Conservation (phyloP, 2,888 invertebrate genomes). For the Vesta saturnalis region DNA sequence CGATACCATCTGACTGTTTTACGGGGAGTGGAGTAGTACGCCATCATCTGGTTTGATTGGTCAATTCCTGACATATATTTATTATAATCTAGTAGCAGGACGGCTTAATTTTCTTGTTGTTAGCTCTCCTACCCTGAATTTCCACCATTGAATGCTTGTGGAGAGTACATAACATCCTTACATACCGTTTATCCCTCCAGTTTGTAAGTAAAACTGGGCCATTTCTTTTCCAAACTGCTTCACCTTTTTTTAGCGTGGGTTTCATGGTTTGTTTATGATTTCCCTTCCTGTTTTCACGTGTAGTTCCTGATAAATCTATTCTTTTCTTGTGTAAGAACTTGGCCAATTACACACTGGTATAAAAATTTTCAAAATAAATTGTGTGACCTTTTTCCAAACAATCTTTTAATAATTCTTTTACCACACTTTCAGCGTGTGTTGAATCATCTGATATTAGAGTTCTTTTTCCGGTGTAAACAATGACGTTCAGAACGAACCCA, state of each 20-base stretch:
- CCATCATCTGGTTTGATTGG: background rate
- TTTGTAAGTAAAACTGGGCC: background rate
- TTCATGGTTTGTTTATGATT: background rate
- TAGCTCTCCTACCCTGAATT: background rate
- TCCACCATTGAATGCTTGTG: background rate
- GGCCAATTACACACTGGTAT: background rate
- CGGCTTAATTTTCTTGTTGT: background rate
- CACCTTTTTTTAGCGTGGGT: background rate
- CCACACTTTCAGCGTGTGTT: background rate
- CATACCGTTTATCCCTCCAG: no score
- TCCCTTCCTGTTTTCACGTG: background rate
- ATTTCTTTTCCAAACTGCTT: background rate
- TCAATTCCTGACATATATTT: no score
- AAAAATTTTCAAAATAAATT: background rate
- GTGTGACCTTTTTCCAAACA: constrained; percentile 2
- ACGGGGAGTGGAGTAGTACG: background rate
- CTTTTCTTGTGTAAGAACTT: background rate
- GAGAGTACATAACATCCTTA: background rate
- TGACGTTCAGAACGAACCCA: constrained; percentile 45
- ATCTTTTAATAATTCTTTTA: background rate
- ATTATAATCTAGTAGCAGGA: background rate
- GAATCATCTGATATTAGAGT: background rate
- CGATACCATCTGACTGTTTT: background rate
- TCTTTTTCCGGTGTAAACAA: constrained; percentile 42
- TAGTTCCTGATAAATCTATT: background rate